Evolutionary conservation across 2,113 vertebrate genomes (phyloP).

Genomic region (Grantiella picta): DNA sequence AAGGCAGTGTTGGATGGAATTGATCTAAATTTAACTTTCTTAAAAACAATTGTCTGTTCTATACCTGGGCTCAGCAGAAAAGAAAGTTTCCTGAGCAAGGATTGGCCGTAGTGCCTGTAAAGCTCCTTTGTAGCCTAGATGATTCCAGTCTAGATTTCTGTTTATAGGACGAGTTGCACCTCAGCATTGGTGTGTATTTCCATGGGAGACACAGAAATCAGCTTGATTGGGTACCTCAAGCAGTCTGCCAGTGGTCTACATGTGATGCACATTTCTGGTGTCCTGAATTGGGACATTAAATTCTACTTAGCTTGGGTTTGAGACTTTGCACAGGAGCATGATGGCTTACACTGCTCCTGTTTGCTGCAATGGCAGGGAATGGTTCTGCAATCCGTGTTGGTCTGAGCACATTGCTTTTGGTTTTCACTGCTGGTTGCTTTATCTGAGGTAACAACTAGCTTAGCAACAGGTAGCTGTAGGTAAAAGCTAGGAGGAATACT

Average conservation of each 20-base stretch:
- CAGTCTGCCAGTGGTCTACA: background rate
- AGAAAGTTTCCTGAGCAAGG: background rate
- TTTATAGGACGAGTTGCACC: background rate
- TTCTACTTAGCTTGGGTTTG: background rate
- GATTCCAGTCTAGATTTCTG: background rate
- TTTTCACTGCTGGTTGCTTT: background rate
- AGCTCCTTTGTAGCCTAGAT: background rate
- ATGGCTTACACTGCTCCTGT: background rate
- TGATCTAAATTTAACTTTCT: background rate
- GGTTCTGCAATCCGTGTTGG: background rate
- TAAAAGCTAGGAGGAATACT: background rate
- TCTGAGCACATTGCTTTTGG: background rate
- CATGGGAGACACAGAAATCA: background rate
- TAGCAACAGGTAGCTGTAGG: background rate
- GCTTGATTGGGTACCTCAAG: background rate
- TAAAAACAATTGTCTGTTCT: background rate
- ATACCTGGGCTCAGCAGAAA: background rate
- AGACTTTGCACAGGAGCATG: background rate
- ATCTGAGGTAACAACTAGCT: background rate
- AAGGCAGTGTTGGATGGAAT: background rate
- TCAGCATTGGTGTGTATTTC: accelerated
- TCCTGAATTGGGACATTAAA: background rate
- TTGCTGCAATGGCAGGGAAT: background rate
- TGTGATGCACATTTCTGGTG: background rate
- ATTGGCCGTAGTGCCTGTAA: background rate